A percentile compares a stretch with the other conserved stretches of the same genome.
These are phyloP conservation scores for Dysdera silvatica DNA, from an alignment of 1,140 invertebrate species.

Conservation along the genomic window DNA sequence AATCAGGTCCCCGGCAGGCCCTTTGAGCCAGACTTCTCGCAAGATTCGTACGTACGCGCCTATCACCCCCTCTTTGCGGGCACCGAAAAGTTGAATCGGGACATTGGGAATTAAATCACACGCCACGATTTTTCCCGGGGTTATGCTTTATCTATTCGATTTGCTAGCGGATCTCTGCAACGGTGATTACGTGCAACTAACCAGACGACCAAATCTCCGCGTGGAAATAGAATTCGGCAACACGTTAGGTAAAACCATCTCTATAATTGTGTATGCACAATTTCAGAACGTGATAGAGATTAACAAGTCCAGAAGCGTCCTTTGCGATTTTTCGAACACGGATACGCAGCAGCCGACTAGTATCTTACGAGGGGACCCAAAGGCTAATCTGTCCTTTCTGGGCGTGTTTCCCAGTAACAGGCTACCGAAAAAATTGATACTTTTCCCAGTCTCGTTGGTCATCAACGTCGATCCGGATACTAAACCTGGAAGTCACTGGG, in stretches of 20 bases:
- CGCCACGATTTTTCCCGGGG: background rate
- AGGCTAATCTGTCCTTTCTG: too few species aligned
- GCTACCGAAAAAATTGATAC: too few species aligned
- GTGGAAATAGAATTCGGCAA: background rate
- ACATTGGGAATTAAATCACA: background rate
- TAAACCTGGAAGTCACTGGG: too few species aligned
- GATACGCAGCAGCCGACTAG: too few species aligned
- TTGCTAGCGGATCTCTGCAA: background rate
- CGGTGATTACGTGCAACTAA: background rate
- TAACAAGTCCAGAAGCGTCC: background rate
- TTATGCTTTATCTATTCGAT: background rate
- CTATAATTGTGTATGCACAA: background rate
- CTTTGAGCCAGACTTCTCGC: background rate
- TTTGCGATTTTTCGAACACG: background rate
- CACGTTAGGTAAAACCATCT: background rate
- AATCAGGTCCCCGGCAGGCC: background rate
- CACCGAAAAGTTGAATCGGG: background rate
- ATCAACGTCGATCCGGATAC: too few species aligned
- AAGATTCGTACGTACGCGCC: background rate
- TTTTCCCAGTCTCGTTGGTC: too few species aligned
- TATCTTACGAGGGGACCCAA: too few species aligned
- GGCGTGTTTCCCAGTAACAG: too few species aligned
- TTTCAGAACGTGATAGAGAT: constrained; percentile 6
- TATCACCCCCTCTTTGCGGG: background rate
- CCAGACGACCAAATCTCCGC: background rate